Evolutionary conservation across 1,140 invertebrate genomes (phyloP).

Genomic region (Papilio helenus): DNA sequence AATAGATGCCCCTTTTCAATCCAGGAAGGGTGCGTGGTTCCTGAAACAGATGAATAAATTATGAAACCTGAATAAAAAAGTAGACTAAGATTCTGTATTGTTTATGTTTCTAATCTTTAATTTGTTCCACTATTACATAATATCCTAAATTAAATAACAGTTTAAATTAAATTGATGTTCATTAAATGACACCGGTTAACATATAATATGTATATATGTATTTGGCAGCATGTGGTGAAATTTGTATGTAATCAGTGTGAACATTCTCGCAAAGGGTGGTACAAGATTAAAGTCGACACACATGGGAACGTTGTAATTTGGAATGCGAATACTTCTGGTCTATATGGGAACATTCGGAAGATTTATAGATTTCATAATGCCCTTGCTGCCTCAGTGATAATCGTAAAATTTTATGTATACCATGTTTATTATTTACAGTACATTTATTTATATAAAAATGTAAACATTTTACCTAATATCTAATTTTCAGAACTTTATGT

Average conservation of each 20-base stretch:
- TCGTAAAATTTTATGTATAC: conserved; percentile 29
- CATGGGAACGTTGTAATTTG: conserved; percentile 38
- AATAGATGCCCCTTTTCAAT: too few relatives aligned
- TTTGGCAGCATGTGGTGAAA: conserved; percentile 35
- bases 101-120: too few relatives aligned
- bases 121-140: too few relatives aligned
- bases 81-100: too few relatives aligned
- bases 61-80: too few relatives aligned
- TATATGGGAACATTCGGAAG: conserved; percentile 33
- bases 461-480: too few relatives aligned
- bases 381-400: conserved; percentile 35
- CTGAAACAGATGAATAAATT: too few relatives aligned
- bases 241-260: conserved; percentile 47
- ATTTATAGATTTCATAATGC: conserved; percentile 37
- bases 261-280: conserved; percentile 31
- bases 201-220: conserved; percentile 11
- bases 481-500: too few relatives aligned
- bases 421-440: conserved; percentile 16
- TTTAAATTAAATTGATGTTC: not conserved
- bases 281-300: conserved; percentile 37
- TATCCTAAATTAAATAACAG: not conserved
- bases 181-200: conserved; percentile 22
- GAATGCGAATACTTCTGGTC: conserved; percentile 34
- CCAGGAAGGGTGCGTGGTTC: too few relatives aligned
- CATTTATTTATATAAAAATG: too few relatives aligned